A percentile compares a stretch with the other conserved stretches of the same genome.
Conservation (phyloP, 1,140 invertebrate species). For the Calephelis nemesis region DNA sequence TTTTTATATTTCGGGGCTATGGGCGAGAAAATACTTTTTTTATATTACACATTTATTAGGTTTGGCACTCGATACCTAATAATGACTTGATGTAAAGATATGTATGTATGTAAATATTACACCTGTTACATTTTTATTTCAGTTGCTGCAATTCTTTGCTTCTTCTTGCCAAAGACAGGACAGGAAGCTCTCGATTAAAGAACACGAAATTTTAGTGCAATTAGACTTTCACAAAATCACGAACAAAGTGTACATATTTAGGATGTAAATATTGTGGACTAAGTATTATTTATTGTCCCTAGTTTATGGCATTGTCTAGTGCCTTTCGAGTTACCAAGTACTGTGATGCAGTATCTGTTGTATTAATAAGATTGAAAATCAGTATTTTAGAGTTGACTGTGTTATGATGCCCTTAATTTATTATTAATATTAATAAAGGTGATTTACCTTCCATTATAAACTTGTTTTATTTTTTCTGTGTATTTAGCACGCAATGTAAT, state of each 20-base stretch:
- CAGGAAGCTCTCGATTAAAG: slow-evolving; percentile 83
- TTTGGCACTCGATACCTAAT: no score
- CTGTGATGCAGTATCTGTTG: slow-evolving; percentile 64
- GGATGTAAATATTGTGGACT: slow-evolving; percentile 72
- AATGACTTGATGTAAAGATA: no score
- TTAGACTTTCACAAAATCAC: slow-evolving; percentile 49
- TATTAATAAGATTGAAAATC: slow-evolving; percentile 61
- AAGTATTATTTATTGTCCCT: slow-evolving; percentile 59
- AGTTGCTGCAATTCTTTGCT: slow-evolving; percentile 84
- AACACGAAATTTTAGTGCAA: slow-evolving; percentile 52
- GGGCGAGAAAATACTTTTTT: no score
- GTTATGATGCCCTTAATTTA: slow-evolving; percentile 74
- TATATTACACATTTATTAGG: no score
- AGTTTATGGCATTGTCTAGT: slow-evolving; percentile 22
- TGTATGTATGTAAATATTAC: no score
- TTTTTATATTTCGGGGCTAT: no score
- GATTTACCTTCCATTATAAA: slow-evolving; percentile 45
- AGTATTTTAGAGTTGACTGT: slow-evolving; percentile 76
- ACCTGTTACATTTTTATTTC: slow-evolving; percentile 46
- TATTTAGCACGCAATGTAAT: background rate
- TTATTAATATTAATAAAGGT: slow-evolving; percentile 70
- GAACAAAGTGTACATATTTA: slow-evolving; percentile 59
- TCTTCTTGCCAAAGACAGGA: slow-evolving; percentile 84
- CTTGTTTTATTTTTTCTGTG: slow-evolving; percentile 46
- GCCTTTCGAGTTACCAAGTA: slow-evolving; percentile 45